These are phyloP conservation scores for Syritta pipiens DNA, from an alignment of 2,888 invertebrate genomes.

Conservation along the genomic window DNA sequence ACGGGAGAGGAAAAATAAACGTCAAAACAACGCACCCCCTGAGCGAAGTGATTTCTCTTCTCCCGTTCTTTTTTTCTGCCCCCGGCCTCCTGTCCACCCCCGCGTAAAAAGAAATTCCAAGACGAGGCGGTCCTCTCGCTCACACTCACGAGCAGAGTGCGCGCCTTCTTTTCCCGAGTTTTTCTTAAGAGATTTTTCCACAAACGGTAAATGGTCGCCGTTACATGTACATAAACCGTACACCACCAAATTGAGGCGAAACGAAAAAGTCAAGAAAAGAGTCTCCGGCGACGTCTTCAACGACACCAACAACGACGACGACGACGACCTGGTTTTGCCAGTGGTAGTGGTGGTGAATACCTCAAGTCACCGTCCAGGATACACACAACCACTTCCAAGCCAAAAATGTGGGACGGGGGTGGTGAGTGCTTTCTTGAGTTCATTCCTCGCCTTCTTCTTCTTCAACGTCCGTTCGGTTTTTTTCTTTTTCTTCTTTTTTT, in stretches of 20 bases:
- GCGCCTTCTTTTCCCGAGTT: constrained; percentile 45
- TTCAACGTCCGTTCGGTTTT: not conserved
- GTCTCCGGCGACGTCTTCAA: no score
- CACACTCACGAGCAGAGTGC: constrained; percentile 1
- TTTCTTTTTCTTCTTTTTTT: constrained; percentile 22
- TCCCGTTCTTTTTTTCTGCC: constrained; percentile 19
- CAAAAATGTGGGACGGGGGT: not conserved
- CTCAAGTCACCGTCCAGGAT: constrained; percentile 53
- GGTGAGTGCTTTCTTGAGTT: constrained; percentile 47
- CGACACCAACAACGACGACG: no score
- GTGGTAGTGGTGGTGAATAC: constrained; percentile 54
- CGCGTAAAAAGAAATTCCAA: constrained; percentile 41
- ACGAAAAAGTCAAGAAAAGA: constrained; percentile 45
- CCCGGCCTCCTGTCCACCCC: constrained; percentile 53
- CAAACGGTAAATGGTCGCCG: constrained; percentile 67
- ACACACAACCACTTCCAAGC: constrained; percentile 25
- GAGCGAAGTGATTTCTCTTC: constrained; percentile 34
- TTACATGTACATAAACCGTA: constrained; percentile 62
- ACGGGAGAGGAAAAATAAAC: constrained; percentile 57
- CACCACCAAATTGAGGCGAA: constrained; percentile 55
- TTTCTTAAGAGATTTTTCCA: constrained; percentile 70
- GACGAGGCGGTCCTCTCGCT: constrained; percentile 38
- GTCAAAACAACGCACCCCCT: constrained; percentile 25
- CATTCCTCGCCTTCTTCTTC: constrained; percentile 7
- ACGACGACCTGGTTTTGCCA: constrained; percentile 43